phyloP scores from a whole-genome alignment of 2,888 invertebrate species.

The Drosophila hamatofila region DNA sequence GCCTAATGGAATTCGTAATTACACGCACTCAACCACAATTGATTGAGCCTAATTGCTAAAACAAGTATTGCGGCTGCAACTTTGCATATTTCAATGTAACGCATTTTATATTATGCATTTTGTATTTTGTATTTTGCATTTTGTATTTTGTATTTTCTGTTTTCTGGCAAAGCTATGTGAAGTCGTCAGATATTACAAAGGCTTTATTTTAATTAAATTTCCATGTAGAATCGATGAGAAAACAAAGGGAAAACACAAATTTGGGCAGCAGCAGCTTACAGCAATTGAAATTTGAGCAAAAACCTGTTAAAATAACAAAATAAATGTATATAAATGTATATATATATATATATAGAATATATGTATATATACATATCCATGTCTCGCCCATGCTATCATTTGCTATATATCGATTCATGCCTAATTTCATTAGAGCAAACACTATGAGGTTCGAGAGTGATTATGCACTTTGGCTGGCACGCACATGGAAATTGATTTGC shows the following conservation, averaged over 20 bases:
- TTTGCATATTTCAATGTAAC: background rate
- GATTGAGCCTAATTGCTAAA: conserved; percentile 50
- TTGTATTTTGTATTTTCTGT: background rate
- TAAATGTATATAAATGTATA: background rate
- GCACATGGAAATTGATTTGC: conserved; percentile 9
- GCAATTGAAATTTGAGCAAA: conserved; percentile 6
- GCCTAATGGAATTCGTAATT: conserved; percentile 58
- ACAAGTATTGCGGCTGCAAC: conserved; percentile 17
- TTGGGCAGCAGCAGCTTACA: background rate
- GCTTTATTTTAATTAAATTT: conserved; percentile 19
- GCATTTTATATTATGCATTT: background rate
- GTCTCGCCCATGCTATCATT: no score
- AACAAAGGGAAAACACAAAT: background rate
- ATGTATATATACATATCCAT: background rate
- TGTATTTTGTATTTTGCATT: background rate
- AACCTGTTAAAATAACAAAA: background rate
- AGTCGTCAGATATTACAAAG: background rate
- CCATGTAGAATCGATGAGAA: background rate
- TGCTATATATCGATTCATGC: background rate
- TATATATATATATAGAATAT: background rate
- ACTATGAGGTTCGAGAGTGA: no score
- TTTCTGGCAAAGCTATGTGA: background rate
- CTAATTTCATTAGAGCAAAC: conserved; percentile 25
- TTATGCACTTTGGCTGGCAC: conserved; percentile 14
- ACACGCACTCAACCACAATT: conserved; percentile 34